Conservation (phyloP, 2,113 vertebrate species). For the Rhegmatorhina hoffmannsi region DNA sequence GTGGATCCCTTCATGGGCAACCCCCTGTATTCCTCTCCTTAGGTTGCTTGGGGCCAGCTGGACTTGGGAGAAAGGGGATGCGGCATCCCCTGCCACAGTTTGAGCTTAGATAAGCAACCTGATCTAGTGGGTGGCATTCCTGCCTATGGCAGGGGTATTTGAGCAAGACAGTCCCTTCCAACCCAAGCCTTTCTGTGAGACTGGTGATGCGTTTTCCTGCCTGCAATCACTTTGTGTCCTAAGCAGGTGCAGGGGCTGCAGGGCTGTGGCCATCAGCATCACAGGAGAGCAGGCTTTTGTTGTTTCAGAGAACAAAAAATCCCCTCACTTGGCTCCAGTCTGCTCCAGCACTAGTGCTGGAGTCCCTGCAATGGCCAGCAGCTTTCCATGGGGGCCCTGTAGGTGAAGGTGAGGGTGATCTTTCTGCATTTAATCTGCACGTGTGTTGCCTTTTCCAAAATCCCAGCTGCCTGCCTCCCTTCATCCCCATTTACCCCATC, state of each 20-base stretch:
- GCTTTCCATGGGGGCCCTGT: neutral
- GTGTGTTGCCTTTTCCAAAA: neutral
- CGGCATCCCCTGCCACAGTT: neutral
- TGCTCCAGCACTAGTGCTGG: too few relatives aligned
- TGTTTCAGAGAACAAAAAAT: neutral
- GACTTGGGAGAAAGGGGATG: rapidly evolving
- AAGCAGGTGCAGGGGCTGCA: neutral
- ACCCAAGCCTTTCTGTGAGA: neutral
- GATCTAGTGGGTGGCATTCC: neutral
- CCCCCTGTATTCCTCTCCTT: rapidly evolving
- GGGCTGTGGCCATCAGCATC: neutral
- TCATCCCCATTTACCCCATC: neutral
- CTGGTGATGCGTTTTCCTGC: neutral
- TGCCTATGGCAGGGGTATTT: neutral
- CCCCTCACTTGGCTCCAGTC: rapidly evolving
- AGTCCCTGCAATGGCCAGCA: rapidly evolving
- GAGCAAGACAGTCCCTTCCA: neutral
- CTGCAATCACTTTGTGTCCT: rapidly evolving
- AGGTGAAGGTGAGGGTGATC: too few relatives aligned
- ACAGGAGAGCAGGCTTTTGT: neutral
- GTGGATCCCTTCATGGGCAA: neutral
- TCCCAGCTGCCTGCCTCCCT: neutral
- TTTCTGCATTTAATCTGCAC: neutral
- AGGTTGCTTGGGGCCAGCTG: neutral
- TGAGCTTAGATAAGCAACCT: neutral